Evolutionary conservation across 2,797 vertebrate species (phyloP).

Genomic region (Eulemur coronatus): DNA sequence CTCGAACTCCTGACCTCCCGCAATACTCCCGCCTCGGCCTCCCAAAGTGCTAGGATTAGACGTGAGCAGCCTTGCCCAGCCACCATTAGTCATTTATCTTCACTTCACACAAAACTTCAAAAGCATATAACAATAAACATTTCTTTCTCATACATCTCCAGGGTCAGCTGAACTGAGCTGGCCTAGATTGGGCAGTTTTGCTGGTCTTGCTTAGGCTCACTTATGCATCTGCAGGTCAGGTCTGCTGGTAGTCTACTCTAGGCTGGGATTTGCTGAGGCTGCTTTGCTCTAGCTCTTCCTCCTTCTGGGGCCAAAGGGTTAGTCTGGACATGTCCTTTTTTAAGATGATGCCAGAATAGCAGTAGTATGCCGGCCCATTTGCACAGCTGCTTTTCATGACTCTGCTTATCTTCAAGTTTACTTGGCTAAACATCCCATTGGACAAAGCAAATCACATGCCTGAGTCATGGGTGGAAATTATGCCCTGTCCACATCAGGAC

Average conservation of each 20-base stretch:
- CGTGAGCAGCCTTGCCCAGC: too few relatives aligned
- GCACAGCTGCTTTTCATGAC: background rate
- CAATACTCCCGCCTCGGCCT: too few relatives aligned
- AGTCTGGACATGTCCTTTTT: background rate
- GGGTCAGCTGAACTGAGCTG: background rate
- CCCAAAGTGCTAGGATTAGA: too few relatives aligned
- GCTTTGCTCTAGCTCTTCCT: background rate
- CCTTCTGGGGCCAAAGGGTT: background rate
- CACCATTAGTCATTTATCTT: background rate
- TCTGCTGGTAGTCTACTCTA: background rate
- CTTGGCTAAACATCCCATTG: background rate
- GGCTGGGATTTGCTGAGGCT: background rate
- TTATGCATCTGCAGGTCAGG: background rate
- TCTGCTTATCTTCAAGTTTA: slow-evolving; percentile 16
- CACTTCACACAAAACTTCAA: slow-evolving; percentile 10
- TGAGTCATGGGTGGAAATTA: background rate
- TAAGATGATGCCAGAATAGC: background rate
- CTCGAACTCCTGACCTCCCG: too few relatives aligned
- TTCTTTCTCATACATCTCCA: slow-evolving; percentile 5
- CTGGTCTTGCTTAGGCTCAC: background rate
- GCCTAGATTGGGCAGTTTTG: background rate
- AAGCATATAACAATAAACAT: background rate
- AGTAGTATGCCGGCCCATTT: slow-evolving; percentile 4
- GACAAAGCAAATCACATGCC: slow-evolving; percentile 11
- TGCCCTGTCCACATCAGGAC: background rate